Evolutionary conservation across 1,140 invertebrate genomes (phyloP).

Genomic region (Atta cephalotes): DNA sequence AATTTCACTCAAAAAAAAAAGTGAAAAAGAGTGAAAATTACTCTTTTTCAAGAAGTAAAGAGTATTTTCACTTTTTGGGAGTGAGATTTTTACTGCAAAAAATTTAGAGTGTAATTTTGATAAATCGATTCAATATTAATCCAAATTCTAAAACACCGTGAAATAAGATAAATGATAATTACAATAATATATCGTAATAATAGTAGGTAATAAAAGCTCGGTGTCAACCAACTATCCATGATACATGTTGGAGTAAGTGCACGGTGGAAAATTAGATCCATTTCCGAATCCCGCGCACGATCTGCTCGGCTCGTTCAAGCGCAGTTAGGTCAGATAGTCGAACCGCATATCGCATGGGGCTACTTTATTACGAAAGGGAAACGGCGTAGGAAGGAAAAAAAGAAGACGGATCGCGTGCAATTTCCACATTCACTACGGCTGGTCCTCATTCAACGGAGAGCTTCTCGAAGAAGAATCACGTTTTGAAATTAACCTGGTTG

Average conservation of each 20-base stretch:
- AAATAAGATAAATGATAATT: neutral
- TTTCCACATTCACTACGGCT: slow-evolving; percentile 41
- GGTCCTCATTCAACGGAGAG: neutral
- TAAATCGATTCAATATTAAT: slow-evolving; percentile 25
- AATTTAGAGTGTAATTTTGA: too few species aligned
- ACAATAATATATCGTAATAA: neutral
- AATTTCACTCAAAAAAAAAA: too few species aligned
- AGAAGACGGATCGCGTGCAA: slow-evolving; percentile 54
- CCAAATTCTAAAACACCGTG: neutral
- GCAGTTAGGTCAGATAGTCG: slow-evolving; percentile 61
- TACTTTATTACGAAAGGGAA: slow-evolving; percentile 68
- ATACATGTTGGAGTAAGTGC: neutral
- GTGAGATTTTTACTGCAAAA: too few species aligned
- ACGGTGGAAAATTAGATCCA: slow-evolving; percentile 46
- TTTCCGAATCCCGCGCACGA: slow-evolving; percentile 71
- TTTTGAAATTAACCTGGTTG: slow-evolving; percentile 11
- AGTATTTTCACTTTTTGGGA: too few species aligned
- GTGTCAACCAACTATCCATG: neutral
- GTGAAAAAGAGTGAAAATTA: too few species aligned
- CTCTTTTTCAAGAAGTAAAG: too few species aligned
- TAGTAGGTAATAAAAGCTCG: neutral
- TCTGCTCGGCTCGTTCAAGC: slow-evolving; percentile 56
- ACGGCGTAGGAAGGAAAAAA: slow-evolving; percentile 13
- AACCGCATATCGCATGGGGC: slow-evolving; percentile 65
- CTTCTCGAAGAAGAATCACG: slow-evolving; percentile 36